These are phyloP conservation scores for Pentalonia nigronervosa DNA, from an alignment of 1,140 invertebrate genomes.

Conservation along the genomic window DNA sequence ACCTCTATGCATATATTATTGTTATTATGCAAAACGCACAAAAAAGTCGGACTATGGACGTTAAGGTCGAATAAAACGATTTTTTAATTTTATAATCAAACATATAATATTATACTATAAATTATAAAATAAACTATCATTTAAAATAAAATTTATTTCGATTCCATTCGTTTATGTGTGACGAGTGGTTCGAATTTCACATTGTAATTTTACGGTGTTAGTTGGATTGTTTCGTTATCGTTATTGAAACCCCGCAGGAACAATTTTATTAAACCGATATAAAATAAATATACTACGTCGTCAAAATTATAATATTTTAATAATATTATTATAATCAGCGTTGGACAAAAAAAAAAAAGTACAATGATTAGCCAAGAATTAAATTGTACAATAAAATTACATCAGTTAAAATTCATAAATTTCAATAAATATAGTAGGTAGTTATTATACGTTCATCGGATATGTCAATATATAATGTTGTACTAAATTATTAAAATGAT, in stretches of 20 bases:
- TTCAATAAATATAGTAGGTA: not conserved
- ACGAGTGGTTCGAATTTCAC: not conserved
- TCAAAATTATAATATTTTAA: not conserved
- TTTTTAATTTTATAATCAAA: not conserved
- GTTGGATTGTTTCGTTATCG: not conserved
- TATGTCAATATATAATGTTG: not conserved
- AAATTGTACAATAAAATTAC: not conserved
- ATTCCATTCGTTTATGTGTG: not conserved
- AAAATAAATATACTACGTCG: not conserved
- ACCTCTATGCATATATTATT: no score
- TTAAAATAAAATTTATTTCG: not conserved
- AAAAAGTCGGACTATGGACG: not conserved
- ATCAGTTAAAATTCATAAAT: not conserved
- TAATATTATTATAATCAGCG: not conserved
- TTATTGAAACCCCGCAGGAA: not conserved
- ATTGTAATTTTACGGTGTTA: no score
- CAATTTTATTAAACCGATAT: not conserved
- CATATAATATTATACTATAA: not conserved
- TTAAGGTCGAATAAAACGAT: not conserved
- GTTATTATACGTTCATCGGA: not conserved
- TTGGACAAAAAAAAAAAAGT: not conserved
- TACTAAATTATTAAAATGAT: not conserved
- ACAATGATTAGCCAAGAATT: not conserved
- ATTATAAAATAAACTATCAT: not conserved
- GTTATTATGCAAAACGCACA: not conserved